Base-by-base conservation (phyloP, 2,888 invertebrate species). In the Stenichneumon culpator region DNA sequence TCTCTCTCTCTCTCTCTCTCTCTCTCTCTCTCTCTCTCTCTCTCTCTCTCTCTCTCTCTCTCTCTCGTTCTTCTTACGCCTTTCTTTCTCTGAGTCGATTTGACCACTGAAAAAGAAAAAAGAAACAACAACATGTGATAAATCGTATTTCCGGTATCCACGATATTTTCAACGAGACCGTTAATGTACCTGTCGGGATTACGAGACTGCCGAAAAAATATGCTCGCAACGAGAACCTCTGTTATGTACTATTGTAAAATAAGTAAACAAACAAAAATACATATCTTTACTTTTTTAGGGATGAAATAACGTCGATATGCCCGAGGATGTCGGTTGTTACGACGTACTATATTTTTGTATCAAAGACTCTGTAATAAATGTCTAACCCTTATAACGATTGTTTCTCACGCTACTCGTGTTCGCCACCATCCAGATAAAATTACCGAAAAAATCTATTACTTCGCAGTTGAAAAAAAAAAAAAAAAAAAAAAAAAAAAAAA, bases 261-360 rank as follows among this genome's bases (percentile, higher is more conserved):
- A 57, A 82, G 69, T n/a, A 39, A 67, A 65, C 25, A 54, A 44
- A 25, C 16, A 22, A 25, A 39, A 39, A 57, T 47, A 19, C 22
- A 60, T 73, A 73, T 68, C 36, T 47, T 16, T 63, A 63, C 32
- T 28, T 68, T 39, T 39, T n/a, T 50, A 69, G 54, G 57, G 67
- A 67, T 79, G 57, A 47, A 54, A 60, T 22, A 36, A 52, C 44
- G 19, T 22, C 44, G 47, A 63, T 7, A 28, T 16, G 67, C 72
- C 72, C 57, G 57, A 72, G 72, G 63, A 52, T 79, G 79, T 57
- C 70, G 65, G 63, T 65, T 11, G 22, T 79, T 63, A 25, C 79
- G 83, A 79, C 83, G 72, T 80, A 73, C 60, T 81, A 69, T 81
- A 84, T 78, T 84, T 81, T 84, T 81, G 81, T 84, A 84, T 73